A percentile compares a stretch with the other conserved stretches of the same genome.
phyloP scores from a whole-genome alignment of 1,140 invertebrate genomes.

The Atopsyche davidsoni region DNA sequence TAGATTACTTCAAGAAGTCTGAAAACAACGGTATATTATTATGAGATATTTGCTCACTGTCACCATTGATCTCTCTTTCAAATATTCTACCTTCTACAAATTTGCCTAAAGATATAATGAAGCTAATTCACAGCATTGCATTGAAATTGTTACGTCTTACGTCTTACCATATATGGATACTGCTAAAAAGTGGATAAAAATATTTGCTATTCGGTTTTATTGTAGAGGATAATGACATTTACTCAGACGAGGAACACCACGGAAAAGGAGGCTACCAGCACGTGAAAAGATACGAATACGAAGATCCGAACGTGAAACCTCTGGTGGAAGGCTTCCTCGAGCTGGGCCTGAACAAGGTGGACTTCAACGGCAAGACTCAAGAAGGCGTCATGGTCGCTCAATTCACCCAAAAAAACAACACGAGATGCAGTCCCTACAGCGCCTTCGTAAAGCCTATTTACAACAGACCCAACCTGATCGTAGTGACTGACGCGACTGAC shows the following conservation, averaged over 20 bases:
- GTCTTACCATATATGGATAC: no score
- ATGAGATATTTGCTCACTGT: neutral
- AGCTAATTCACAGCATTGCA: no score
- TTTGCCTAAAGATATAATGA: no score
- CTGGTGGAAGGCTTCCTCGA: slow-evolving; percentile 64
- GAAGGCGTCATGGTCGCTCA: slow-evolving; percentile 61
- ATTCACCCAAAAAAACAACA: slow-evolving; percentile 61
- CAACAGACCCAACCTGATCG: slow-evolving; percentile 60
- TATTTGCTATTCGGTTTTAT: no score
- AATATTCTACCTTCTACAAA: no score
- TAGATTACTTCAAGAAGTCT: slow-evolving; percentile 76
- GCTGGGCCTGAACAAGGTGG: slow-evolving; percentile 60
- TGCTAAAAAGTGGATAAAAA: no score
- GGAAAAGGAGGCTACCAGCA: slow-evolving; percentile 59
- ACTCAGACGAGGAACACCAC: slow-evolving; percentile 48
- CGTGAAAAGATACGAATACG: slow-evolving; percentile 57
- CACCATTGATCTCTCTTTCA: slow-evolving; percentile 29
- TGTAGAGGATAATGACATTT: no score
- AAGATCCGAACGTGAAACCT: slow-evolving; percentile 50
- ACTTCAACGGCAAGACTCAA: slow-evolving; percentile 57
- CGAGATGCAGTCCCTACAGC: slow-evolving; percentile 62
- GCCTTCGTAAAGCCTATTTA: slow-evolving; percentile 58
- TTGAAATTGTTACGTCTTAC: no score
- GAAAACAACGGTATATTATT: slow-evolving; percentile 57
- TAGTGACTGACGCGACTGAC: slow-evolving; percentile 58